Percentiles rank a stretch among this genome's conserved stretches.
Evolutionary conservation across 2,888 invertebrate genomes (phyloP).

Genomic region (Rotaria macrura): DNA sequence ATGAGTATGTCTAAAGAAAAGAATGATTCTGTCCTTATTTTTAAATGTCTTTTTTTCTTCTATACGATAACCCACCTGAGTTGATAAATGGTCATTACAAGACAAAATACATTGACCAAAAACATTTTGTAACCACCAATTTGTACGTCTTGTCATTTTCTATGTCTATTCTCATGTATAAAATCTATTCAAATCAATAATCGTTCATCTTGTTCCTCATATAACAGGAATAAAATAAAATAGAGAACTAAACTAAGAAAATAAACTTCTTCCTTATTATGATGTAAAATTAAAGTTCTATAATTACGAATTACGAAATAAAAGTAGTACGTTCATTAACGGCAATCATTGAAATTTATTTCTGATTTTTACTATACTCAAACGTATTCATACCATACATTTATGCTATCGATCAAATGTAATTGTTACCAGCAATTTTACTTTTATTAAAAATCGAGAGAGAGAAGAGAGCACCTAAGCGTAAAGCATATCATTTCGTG

Average conservation of each 20-base stretch:
- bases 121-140: background rate
- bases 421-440: background rate
- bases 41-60: background rate
- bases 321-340: background rate
- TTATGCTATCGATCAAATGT: background rate
- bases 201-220: background rate
- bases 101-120: background rate
- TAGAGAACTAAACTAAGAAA: no score
- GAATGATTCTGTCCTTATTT: background rate
- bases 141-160: background rate
- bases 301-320: background rate
- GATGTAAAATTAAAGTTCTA: no score
- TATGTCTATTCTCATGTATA: background rate
- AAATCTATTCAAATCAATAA: background rate
- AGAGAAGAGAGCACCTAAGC: background rate
- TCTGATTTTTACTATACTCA: no score
- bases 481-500: background rate
- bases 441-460: background rate
- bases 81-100: background rate
- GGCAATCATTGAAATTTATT: background rate
- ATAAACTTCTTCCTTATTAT: no score
- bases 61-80: background rate
- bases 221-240: no score
- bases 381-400: background rate
- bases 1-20: background rate